A percentile compares a stretch with the other conserved stretches of the same genome.
phyloP scores from a whole-genome alignment of 2,888 invertebrate genomes.

The Onthophagus sagittarius region DNA sequence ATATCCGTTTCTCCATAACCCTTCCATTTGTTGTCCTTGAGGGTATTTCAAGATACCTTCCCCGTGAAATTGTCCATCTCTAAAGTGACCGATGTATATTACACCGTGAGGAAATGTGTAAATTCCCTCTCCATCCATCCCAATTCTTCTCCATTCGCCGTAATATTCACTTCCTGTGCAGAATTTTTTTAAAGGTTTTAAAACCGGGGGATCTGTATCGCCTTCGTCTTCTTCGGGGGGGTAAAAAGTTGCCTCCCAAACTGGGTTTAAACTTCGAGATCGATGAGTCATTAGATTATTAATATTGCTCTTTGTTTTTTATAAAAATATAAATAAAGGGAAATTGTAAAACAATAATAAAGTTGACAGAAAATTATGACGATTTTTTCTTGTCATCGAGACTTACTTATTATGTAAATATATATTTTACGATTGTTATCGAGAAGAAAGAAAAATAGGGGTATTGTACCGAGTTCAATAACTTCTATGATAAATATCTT shows the following conservation, averaged over 20 bases:
- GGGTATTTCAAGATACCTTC: conserved; percentile 60
- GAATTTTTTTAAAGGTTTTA: conserved; percentile 21
- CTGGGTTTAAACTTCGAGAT: not conserved
- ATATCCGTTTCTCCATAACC: conserved; percentile 61
- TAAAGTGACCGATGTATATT: conserved; percentile 60
- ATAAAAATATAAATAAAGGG: no score
- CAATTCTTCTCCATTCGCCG: conserved; percentile 1
- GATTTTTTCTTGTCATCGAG: no score
- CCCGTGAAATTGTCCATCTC: conserved; percentile 68
- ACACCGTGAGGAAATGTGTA: conserved; percentile 5
- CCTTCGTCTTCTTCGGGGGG: not conserved
- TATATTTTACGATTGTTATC: no score
- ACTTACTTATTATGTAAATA: no score
- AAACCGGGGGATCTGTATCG: not conserved
- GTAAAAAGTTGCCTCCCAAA: not conserved
- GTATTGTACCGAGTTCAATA: no score
- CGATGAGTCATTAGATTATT: not conserved
- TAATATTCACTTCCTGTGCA: conserved; percentile 50
- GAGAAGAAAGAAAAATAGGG: no score
- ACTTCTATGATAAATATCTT: no score
- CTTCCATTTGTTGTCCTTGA: conserved; percentile 59
- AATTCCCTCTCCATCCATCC: not conserved
- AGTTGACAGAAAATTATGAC: not conserved
- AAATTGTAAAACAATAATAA: not conserved
- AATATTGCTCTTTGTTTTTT: no score